Percentiles rank a stretch among this genome's conserved stretches.
These are phyloP conservation scores for Eriocheir sinensis DNA, from an alignment of 1,140 invertebrate species.

Conservation along the genomic window DNA sequence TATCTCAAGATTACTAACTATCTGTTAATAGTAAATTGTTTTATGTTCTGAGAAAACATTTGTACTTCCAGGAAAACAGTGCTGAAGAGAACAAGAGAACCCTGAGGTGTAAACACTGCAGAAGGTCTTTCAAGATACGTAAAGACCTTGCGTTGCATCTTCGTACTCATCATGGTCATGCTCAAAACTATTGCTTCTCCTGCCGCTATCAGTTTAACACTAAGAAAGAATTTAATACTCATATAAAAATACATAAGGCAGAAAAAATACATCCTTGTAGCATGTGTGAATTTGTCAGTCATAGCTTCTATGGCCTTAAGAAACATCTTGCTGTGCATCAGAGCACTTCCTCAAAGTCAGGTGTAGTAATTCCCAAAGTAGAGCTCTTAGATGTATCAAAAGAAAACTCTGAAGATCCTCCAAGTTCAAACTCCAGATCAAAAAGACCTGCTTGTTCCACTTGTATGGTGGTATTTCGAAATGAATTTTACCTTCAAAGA, in stretches of 20 bases:
- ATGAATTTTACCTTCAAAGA: neutral
- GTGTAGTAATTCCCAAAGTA: neutral
- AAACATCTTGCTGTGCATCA: neutral
- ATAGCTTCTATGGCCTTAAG: neutral
- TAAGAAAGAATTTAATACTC: neutral
- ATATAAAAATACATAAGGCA: neutral
- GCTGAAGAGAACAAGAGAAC: constrained; percentile 13
- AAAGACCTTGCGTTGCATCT: neutral
- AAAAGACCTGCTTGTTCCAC: neutral
- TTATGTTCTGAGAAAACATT: neutral
- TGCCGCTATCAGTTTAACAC: neutral
- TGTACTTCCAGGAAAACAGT: neutral
- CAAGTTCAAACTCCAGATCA: neutral
- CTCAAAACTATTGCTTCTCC: neutral
- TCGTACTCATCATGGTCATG: neutral
- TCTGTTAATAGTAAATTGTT: neutral
- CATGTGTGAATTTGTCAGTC: neutral
- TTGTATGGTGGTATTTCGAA: neutral
- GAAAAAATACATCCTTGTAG: neutral
- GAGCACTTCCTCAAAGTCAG: neutral
- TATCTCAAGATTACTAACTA: neutral
- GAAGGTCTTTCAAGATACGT: neutral
- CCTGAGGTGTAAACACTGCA: constrained; percentile 41
- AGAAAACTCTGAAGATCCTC: neutral
- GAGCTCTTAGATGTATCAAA: neutral